These are phyloP conservation scores for Phaethon lepturus DNA, from an alignment of 2,113 vertebrate species.

Conservation along the genomic window DNA sequence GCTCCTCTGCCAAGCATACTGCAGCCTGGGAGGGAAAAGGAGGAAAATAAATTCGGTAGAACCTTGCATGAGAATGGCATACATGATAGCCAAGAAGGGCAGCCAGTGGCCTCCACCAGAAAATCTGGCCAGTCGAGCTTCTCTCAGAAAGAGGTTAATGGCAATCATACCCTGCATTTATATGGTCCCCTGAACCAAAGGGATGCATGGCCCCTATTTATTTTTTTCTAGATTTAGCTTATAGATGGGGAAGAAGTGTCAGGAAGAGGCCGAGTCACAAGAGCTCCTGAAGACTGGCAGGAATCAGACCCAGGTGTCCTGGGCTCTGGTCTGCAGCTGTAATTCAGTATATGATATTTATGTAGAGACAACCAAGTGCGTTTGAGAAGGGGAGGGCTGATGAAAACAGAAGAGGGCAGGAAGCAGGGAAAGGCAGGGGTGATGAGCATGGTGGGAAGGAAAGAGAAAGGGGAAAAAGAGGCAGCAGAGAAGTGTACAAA, in stretches of 20 bases:
- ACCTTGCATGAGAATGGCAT: background rate
- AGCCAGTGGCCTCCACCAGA: background rate
- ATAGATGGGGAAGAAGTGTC: background rate
- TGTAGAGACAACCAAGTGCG: background rate
- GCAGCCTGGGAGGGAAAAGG: background rate
- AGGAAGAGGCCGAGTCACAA: background rate
- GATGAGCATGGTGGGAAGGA: background rate
- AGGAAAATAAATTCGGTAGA: background rate
- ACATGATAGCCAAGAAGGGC: background rate
- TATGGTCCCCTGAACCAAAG: background rate
- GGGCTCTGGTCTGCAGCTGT: background rate
- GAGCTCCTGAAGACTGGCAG: background rate
- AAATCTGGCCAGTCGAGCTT: background rate
- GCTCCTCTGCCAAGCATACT: background rate
- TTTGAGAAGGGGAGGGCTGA: background rate
- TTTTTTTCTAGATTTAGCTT: background rate
- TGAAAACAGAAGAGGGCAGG: background rate
- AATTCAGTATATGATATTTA: background rate
- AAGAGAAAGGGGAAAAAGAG: background rate
- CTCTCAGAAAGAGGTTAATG: background rate
- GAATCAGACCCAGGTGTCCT: background rate
- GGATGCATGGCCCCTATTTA: background rate
- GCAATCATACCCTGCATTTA: background rate
- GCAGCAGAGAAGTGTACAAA: background rate
- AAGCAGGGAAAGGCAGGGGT: background rate